Evolutionary conservation across 1,140 invertebrate species (phyloP).

Genomic region (Drosophila lowei): DNA sequence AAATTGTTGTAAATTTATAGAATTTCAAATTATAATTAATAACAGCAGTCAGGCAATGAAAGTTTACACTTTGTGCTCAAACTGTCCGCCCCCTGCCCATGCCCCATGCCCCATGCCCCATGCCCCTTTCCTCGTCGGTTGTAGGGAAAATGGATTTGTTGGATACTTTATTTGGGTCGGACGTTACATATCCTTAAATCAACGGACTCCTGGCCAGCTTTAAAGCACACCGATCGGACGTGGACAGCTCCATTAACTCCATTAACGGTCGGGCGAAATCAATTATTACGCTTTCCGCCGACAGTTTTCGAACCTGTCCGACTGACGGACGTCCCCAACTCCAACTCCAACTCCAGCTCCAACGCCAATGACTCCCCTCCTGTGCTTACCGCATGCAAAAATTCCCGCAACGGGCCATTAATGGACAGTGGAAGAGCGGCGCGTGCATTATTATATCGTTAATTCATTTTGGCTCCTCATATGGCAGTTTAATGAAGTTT

Average conservation of each 20-base stretch:
- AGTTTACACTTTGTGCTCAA: slow-evolving; percentile 50
- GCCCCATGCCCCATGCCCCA: too few species aligned
- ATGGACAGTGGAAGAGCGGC: slow-evolving; percentile 21
- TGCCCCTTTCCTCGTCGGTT: too few species aligned
- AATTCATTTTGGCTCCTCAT: slow-evolving; percentile 62
- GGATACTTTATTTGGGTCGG: neutral
- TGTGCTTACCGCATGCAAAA: slow-evolving; percentile 42
- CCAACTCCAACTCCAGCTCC: too few species aligned
- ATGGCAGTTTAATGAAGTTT: slow-evolving; percentile 59
- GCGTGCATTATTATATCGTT: slow-evolving; percentile 47
- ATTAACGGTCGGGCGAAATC: slow-evolving; percentile 63
- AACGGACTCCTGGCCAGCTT: neutral
- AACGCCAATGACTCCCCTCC: too few species aligned
- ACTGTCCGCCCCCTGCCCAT: neutral
- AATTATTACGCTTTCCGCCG: slow-evolving; percentile 56
- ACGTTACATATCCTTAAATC: slow-evolving; percentile 4
- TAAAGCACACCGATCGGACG: slow-evolving; percentile 12
- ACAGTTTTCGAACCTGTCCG: slow-evolving; percentile 4
- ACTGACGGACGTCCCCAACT: too few species aligned
- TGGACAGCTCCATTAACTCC: slow-evolving; percentile 57
- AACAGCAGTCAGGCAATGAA: slow-evolving; percentile 49
- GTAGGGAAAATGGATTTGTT: too few species aligned
- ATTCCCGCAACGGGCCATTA: slow-evolving; percentile 39
- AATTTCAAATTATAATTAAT: slow-evolving; percentile 76
- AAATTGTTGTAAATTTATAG: slow-evolving; percentile 68